Evolutionary conservation across 2,797 vertebrate genomes (phyloP), one percentile per base, ranked within the genome.

Genomic region (Sternarchorhynchus goeldii): DNA sequence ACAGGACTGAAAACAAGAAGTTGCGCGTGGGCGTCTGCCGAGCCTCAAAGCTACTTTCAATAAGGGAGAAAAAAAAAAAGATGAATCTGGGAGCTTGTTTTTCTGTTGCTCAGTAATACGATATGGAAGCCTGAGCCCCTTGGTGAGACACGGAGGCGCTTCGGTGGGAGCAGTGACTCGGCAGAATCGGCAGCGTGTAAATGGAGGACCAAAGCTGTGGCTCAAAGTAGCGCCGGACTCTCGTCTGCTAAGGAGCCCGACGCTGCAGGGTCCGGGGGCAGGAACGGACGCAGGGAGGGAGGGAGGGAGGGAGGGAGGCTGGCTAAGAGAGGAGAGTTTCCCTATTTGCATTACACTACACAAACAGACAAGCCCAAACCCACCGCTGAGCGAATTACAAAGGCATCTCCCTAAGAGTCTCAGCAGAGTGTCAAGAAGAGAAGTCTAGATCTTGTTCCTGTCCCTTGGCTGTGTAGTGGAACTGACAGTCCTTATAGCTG

Each of bases 281-380:
- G 67, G 59, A 12, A 25, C 74, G 29, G 25, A 39, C 41, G 64
- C 53, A 41, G 53, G 45, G 67, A 56, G 45, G 58, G 59, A 77
- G 66, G 6, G 10, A n/a, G 34, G 1, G 25, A n/a, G 32, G 10
- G 7, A 41, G 20, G 62, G 66, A 45, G n/a, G 31, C 7, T 31
- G 50, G n/a, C 20, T 31, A 7, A 32, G 17, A 75, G 32, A 53
- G 41, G 59, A 12, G 29, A 31, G 53, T 45, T 25, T 65, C 41
- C 66, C 34, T 65, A 82, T 85, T 82, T 80, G 80, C 82, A 82
- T 85, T 79, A 80, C 70, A 73, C 39, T 20, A 60, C 62, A 56
- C 77, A 73, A 67, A 63, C 77, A 79, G 73, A 68, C 12, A 20
- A 80, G 45, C 41, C 34, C 31, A 8, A 64, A 50, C 65, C 39